Base-by-base conservation (phyloP, 1,140 invertebrate species). In the Portunus trituberculatus region DNA sequence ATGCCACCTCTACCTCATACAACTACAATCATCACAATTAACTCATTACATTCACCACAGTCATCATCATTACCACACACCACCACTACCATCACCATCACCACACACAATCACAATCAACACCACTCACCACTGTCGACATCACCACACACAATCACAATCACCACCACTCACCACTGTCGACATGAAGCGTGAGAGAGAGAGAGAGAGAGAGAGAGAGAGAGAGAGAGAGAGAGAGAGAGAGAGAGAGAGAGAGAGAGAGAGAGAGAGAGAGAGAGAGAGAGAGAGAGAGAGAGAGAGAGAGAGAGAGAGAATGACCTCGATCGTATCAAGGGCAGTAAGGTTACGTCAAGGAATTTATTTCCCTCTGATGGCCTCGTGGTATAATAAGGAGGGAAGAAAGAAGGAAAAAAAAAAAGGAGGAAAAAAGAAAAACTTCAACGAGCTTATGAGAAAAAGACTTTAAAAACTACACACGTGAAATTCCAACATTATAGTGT, bases 271-370 rank as follows among this genome's bases (percentile, higher is more conserved):
- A 25, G 39, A 48, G 39, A 25, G 88, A 90, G 16, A 39, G 88
- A 90, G 45, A 39, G 39, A 90, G 88, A 39, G 45, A 90, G 45
- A 39, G 45, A 31, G 88, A 90, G 32, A 90, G 88, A 76, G 67
- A 76, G 67, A 76, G 67, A 76, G 67, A 76, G 67, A 76, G 67
- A n/a, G 20, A 20, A 76, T 76, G 67, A 45, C n/a, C 7, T n/a
- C n/a, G 39, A 25, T 28, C 45, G 0, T 7, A 46, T 12, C 25
- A 52, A 90, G 32, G 48, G 20, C 25, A 31, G 12, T 46, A 45
- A 52, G 67, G 67, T 76, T n/a, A 76, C 12, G 67, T 76, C 25
- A 76, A 25, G 20, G 4, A 25, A 76, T 76, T 76, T n/a, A 76
- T 76, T n/a, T 76, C 67, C 10, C 12, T 76, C 67, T 76, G 67